Conservation (phyloP, 35 echinoderm and acorn worm genomes). For the Patiria miniata region DNA sequence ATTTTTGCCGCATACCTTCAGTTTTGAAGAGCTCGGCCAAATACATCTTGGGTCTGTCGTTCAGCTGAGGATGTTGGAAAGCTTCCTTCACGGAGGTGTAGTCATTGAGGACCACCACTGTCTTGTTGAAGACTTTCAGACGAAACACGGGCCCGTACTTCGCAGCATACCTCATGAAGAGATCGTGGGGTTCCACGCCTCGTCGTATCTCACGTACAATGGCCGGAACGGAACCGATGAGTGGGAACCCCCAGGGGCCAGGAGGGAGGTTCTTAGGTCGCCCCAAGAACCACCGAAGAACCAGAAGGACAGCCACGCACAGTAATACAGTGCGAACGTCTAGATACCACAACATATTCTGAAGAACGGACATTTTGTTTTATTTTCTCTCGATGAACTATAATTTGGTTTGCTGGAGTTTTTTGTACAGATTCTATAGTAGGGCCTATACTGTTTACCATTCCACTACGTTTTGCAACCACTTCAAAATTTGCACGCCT, state of each 20-base stretch:
- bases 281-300: neutral
- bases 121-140: neutral
- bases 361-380: no score
- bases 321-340: no score
- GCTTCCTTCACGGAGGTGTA: constrained; percentile 47
- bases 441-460: no score
- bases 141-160: neutral
- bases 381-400: no score
- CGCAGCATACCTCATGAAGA: neutral
- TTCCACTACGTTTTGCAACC: no score
- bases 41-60: constrained; percentile 11
- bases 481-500: no score
- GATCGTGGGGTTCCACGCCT: neutral
- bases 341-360: no score
- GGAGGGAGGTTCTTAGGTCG: neutral
- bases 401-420: no score
- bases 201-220: neutral
- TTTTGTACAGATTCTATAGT: no score
- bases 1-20: neutral
- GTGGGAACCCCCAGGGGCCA: neutral
- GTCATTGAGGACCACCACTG: constrained; percentile 57
- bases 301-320: no score
- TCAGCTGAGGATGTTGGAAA: constrained; percentile 57
- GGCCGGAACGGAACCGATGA: neutral
- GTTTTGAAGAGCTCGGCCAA: no score